Evolutionary conservation across 2,113 vertebrate species (phyloP).

Genomic region (Mungos mungo): DNA sequence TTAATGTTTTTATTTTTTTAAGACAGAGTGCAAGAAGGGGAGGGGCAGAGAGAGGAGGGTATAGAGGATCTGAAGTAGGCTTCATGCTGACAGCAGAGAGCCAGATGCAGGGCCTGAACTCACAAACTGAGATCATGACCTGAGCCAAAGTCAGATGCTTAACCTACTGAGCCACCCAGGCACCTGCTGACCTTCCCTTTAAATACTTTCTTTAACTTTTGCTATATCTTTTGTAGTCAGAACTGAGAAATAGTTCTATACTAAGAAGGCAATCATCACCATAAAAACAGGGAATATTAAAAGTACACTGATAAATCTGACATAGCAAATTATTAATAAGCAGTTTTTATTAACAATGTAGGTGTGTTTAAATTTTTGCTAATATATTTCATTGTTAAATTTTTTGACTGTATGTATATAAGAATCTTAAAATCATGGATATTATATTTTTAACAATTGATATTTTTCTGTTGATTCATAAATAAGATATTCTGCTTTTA

Average conservation of each 20-base stretch:
- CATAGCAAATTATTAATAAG: neutral
- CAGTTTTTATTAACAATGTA: neutral
- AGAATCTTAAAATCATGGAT: neutral
- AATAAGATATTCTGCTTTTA: slow-evolving; percentile 1
- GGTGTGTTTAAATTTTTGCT: neutral
- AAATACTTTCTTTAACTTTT: neutral
- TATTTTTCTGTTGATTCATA: neutral
- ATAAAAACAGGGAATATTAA: slow-evolving; percentile 9
- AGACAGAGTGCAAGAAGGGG: too few relatives aligned
- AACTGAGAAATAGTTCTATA: neutral
- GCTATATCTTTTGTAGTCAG: neutral
- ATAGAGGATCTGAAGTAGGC: too few relatives aligned
- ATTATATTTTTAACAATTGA: neutral
- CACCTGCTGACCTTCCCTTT: neutral
- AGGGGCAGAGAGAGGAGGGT: too few relatives aligned
- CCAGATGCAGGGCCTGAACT: too few relatives aligned
- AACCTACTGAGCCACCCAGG: too few relatives aligned
- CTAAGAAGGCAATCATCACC: neutral
- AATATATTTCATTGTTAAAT: neutral
- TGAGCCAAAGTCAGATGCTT: too few relatives aligned
- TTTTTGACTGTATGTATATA: neutral
- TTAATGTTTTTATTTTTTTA: too few relatives aligned
- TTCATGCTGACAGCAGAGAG: too few relatives aligned
- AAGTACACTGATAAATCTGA: neutral
- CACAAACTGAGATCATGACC: too few relatives aligned